A percentile compares a stretch with the other conserved stretches of the same genome.
Evolutionary conservation across 2,113 vertebrate species (phyloP).

Genomic region (Herpailurus yagouaroundi): DNA sequence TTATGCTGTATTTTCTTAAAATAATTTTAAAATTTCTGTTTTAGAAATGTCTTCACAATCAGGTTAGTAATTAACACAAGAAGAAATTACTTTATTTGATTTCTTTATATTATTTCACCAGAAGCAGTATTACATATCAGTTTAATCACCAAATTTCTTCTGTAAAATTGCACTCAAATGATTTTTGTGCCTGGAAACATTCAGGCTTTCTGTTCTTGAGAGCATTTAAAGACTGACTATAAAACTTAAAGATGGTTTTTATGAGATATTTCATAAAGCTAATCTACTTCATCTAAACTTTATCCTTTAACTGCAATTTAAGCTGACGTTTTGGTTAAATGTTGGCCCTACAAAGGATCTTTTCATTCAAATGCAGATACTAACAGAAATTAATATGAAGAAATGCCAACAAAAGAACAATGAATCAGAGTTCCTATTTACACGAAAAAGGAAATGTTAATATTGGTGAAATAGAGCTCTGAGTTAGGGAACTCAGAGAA

Average conservation of each 20-base stretch:
- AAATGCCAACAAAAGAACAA: neutral
- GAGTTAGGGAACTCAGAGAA: neutral
- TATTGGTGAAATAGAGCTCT: neutral
- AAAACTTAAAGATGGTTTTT: conserved; percentile 18
- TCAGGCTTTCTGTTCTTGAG: neutral
- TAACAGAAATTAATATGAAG: neutral
- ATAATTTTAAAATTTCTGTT: neutral
- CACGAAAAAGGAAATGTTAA: neutral
- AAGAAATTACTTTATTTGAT: neutral
- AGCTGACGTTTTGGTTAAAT: neutral
- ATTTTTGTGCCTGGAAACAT: neutral
- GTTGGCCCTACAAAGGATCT: neutral
- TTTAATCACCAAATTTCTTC: conserved; percentile 11
- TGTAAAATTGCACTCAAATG: neutral
- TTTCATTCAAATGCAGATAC: neutral
- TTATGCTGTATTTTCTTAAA: conserved; percentile 24
- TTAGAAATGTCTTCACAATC: conserved; percentile 18
- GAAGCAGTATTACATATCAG: neutral
- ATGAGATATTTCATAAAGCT: neutral
- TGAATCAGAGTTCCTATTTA: neutral
- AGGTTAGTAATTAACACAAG: neutral
- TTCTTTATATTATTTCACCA: neutral
- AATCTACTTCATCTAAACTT: neutral
- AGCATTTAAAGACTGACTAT: neutral
- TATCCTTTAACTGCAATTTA: neutral